A percentile compares a stretch with the other conserved stretches of the same genome.
Evolutionary conservation across 2,113 vertebrate species (phyloP).

Genomic region (Odontophorus gujanensis): DNA sequence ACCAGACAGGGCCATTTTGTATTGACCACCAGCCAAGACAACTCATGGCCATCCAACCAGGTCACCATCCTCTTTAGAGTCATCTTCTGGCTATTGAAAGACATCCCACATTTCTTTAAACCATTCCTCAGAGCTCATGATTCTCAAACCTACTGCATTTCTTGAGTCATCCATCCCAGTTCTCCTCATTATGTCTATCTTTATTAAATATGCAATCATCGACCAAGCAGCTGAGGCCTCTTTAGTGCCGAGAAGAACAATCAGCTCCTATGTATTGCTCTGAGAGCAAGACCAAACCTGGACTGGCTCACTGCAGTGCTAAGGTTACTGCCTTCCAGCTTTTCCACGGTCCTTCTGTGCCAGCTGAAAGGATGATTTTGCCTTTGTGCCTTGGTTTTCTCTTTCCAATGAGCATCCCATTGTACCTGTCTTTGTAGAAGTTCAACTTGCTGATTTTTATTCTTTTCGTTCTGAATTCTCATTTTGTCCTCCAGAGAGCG

Average conservation of each 20-base stretch:
- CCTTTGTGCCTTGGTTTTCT: not conserved
- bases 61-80: not conserved
- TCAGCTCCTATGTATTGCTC: not conserved
- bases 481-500: not conserved
- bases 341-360: not conserved
- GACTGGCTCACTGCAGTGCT: accelerated
- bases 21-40: not conserved
- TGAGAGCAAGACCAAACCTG: not conserved
- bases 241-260: not conserved
- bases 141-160: not conserved
- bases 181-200: not conserved
- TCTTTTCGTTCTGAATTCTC: not conserved
- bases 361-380: not conserved
- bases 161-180: not conserved
- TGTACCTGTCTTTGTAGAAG: too few species aligned
- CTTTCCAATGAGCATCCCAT: not conserved
- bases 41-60: not conserved
- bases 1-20: not conserved
- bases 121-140: not conserved
- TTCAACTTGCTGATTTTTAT: not conserved
- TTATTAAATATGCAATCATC: accelerated
- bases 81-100: not conserved
- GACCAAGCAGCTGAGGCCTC: not conserved
- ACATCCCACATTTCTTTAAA: not conserved
- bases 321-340: not conserved